Evolutionary conservation across 2,888 invertebrate species (phyloP).

Genomic region (Epinotia bilunana): DNA sequence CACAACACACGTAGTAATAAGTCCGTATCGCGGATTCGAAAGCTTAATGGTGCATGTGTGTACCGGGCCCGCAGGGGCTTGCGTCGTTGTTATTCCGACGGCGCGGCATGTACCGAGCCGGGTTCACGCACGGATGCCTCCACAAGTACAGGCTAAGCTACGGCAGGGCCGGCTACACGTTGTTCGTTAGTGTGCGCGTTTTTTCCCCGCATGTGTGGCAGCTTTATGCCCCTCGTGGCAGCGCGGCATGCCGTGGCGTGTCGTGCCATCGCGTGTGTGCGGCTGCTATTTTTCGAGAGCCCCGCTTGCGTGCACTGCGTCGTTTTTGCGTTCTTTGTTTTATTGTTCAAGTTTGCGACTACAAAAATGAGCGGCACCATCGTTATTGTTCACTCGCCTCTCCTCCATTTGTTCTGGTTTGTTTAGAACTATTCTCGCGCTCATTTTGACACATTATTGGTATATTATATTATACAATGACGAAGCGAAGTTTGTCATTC

Average conservation of each 20-base stretch:
- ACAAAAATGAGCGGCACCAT: slow-evolving; percentile 73
- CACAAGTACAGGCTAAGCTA: slow-evolving; percentile 67
- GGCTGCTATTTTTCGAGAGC: slow-evolving; percentile 74
- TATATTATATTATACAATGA: slow-evolving; percentile 64
- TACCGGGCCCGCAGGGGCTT: neutral
- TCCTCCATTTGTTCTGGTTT: slow-evolving; percentile 58
- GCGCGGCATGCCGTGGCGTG: slow-evolving; percentile 52
- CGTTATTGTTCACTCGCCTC: slow-evolving; percentile 73
- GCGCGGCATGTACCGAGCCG: slow-evolving; percentile 47
- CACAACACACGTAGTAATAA: slow-evolving; percentile 71
- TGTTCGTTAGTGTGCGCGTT: slow-evolving; percentile 63
- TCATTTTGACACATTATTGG: slow-evolving; percentile 62
- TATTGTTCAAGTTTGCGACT: slow-evolving; percentile 73
- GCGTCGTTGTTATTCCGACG: slow-evolving; percentile 23
- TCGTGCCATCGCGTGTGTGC: slow-evolving; percentile 63
- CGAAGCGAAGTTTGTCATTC: slow-evolving; percentile 43
- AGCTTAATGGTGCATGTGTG: slow-evolving; percentile 51
- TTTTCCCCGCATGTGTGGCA: slow-evolving; percentile 65
- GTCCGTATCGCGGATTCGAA: slow-evolving; percentile 49
- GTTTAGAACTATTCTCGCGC: slow-evolving; percentile 59
- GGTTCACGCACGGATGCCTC: slow-evolving; percentile 77
- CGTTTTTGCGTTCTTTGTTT: slow-evolving; percentile 77
- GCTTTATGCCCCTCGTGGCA: slow-evolving; percentile 50
- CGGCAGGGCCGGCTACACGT: slow-evolving; percentile 51
- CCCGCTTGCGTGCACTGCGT: slow-evolving; percentile 71